These are phyloP conservation scores for Galeopsomyia nigrocyanea DNA, from an alignment of 2,888 invertebrate species.

Conservation along the genomic window DNA sequence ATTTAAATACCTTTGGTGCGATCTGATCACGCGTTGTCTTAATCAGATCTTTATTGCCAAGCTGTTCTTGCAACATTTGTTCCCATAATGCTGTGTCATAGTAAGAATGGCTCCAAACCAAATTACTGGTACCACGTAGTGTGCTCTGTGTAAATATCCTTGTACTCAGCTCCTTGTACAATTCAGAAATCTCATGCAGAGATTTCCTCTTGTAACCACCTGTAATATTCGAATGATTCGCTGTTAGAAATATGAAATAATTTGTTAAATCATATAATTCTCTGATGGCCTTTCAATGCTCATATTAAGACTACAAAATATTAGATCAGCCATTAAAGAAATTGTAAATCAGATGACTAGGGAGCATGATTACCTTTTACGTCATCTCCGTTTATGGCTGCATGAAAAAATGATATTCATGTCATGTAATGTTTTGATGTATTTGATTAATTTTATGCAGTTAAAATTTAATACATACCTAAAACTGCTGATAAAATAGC, in stretches of 20 bases:
- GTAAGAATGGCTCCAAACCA: constrained; percentile 89
- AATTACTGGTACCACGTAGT: constrained; percentile 79
- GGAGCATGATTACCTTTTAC: constrained; percentile 49
- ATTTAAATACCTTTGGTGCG: constrained; percentile 72
- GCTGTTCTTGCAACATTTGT: constrained; percentile 77
- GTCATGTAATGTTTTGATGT: constrained; percentile 33
- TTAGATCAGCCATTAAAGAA: constrained; percentile 41
- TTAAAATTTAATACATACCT: constrained; percentile 68
- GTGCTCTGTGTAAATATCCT: constrained; percentile 78
- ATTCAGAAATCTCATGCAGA: constrained; percentile 74
- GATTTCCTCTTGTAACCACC: constrained; percentile 73
- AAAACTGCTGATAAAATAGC: constrained; percentile 84
- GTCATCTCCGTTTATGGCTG: constrained; percentile 54
- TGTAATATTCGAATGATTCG: constrained; percentile 51
- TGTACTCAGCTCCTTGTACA: constrained; percentile 74
- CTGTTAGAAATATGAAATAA: constrained; percentile 11
- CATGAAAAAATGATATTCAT: constrained; percentile 48
- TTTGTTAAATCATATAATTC: constrained; percentile 15
- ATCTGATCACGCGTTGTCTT: constrained; percentile 71
- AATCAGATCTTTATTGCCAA: constrained; percentile 76
- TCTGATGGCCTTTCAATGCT: no score
- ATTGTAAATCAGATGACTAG: constrained; percentile 17
- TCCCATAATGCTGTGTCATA: constrained; percentile 91
- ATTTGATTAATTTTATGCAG: constrained; percentile 18
- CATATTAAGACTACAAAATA: background rate